Conservation (phyloP, 2,888 invertebrate species). For the Thecophora atra region DNA sequence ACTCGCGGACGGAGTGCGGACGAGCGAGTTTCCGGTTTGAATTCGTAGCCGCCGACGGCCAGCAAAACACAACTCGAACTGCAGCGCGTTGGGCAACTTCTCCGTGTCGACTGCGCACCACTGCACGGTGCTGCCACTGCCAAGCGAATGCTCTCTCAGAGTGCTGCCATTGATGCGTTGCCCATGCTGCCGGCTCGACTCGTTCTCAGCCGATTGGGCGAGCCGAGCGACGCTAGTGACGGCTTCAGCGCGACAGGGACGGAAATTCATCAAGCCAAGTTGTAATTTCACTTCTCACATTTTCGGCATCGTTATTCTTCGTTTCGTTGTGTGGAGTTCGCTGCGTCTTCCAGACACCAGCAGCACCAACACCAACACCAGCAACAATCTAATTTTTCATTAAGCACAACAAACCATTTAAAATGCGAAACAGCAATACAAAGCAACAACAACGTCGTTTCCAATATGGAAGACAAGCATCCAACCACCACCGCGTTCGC, state of each 20-base stretch:
- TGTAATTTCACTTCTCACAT: slow-evolving; percentile 49
- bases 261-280: slow-evolving; percentile 59
- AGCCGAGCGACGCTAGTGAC: slow-evolving; percentile 37
- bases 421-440: slow-evolving; percentile 23
- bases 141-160: slow-evolving; percentile 46
- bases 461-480: slow-evolving; percentile 50
- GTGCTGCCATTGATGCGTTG: slow-evolving; percentile 59
- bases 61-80: slow-evolving; percentile 34
- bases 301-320: slow-evolving; percentile 2
- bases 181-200: slow-evolving; percentile 33
- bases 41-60: slow-evolving; percentile 49
- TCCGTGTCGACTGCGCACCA: slow-evolving; percentile 63
- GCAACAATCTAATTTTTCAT: slow-evolving; percentile 40
- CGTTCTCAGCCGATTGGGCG: slow-evolving; percentile 34
- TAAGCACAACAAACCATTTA: slow-evolving; percentile 39
- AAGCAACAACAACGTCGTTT: slow-evolving; percentile 45
- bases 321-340: too few species aligned
- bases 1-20: slow-evolving; percentile 1
- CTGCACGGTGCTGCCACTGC: slow-evolving; percentile 53
- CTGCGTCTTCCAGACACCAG: slow-evolving; percentile 9
- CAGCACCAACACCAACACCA: background rate
- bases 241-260: slow-evolving; percentile 52
- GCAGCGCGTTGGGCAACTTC: slow-evolving; percentile 60
- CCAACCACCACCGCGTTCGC: slow-evolving; percentile 29
- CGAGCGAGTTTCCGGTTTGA: slow-evolving; percentile 28